Conservation (phyloP, 2,797 vertebrate species). For the Lophotriccus pileatus region DNA sequence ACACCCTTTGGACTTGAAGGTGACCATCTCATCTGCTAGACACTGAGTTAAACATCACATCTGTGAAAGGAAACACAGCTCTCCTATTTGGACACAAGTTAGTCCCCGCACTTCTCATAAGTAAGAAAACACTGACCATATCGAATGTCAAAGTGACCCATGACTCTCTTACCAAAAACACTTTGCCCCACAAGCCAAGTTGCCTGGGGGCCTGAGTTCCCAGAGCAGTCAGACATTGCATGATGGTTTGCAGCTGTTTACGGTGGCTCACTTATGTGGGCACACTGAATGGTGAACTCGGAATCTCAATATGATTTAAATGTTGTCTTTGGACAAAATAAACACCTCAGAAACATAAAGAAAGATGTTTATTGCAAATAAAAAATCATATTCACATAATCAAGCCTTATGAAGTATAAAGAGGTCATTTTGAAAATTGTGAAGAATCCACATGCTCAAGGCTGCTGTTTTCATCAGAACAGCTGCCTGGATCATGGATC, state of each 20-base stretch:
- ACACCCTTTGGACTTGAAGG: background rate
- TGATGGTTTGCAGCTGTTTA: background rate
- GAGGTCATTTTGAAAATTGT: slow-evolving; percentile 21
- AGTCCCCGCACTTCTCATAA: background rate
- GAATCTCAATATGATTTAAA: background rate
- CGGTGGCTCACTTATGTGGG: background rate
- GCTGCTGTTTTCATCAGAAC: background rate
- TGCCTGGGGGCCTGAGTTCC: background rate
- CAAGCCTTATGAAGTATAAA: slow-evolving; percentile 38
- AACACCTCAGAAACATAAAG: slow-evolving; percentile 16
- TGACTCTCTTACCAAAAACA: background rate
- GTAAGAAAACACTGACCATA: background rate
- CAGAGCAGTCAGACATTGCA: background rate
- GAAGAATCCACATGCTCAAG: background rate
- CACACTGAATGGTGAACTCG: background rate
- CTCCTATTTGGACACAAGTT: background rate
- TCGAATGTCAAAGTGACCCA: background rate
- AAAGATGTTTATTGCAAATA: slow-evolving; percentile 52
- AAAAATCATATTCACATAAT: slow-evolving; percentile 48
- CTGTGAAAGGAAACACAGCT: accelerated
- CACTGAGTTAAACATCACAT: background rate
- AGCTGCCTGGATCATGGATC: background rate
- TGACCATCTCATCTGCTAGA: background rate
- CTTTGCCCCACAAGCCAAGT: background rate
- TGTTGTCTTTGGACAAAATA: background rate